phyloP scores from a whole-genome alignment of 2,113 vertebrate genomes.

The Thermophis baileyi region DNA sequence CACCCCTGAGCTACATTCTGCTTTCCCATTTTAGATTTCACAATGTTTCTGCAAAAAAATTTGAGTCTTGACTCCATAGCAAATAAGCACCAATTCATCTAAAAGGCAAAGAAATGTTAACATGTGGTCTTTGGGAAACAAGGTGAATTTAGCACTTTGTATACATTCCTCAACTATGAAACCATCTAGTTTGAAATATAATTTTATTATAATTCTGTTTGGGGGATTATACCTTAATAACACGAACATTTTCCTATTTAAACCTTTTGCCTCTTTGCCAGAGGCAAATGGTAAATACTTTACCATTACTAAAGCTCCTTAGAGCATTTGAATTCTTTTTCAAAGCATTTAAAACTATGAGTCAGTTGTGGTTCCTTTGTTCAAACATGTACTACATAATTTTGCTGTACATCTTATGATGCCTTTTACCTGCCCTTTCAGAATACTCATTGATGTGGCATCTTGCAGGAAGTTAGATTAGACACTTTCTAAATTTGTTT shows the following conservation, averaged over 20 bases:
- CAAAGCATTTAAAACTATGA: not conserved
- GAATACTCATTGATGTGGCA: not conserved
- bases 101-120: not conserved
- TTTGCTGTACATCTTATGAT: not conserved
- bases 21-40: not conserved
- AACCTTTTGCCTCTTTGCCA: not conserved
- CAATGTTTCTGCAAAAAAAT: not conserved
- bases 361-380: not conserved
- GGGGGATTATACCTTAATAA: not conserved
- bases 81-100: not conserved
- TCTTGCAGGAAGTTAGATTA: not conserved
- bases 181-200: not conserved
- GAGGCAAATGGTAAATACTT: not conserved
- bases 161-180: not conserved
- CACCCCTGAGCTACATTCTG: not conserved
- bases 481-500: not conserved
- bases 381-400: not conserved
- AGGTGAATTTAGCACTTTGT: not conserved
- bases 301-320: not conserved
- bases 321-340: not conserved
- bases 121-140: not conserved
- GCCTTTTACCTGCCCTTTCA: not conserved
- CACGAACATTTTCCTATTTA: not conserved
- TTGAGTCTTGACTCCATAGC: not conserved
- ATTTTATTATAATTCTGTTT: not conserved